Conservation (phyloP, 1,140 invertebrate species). For the Luehdorfia chinensis region DNA sequence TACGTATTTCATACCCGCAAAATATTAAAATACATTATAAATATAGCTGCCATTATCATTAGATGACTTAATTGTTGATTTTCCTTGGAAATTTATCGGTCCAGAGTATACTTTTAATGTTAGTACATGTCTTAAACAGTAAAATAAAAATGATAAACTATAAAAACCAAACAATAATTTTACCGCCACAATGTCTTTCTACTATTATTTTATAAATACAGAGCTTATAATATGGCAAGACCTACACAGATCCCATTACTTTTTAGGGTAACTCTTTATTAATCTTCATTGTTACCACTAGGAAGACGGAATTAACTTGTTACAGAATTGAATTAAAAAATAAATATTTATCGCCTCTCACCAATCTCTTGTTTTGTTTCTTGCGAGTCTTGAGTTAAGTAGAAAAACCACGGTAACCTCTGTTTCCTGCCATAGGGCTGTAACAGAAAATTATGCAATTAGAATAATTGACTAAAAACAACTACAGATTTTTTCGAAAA, state of each 20-base stretch:
- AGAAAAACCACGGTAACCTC: conserved; percentile 4
- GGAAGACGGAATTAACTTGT: conserved; percentile 18
- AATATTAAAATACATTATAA: conserved; percentile 3
- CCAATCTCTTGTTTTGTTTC: conserved; percentile 14
- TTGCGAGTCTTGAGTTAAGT: conserved; percentile 12
- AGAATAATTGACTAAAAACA: too few relatives aligned
- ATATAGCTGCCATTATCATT: conserved; percentile 3
- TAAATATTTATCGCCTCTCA: conserved; percentile 9
- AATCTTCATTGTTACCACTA: conserved; percentile 1
- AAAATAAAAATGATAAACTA: conserved; percentile 17
- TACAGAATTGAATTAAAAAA: too few relatives aligned
- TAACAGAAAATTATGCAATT: conserved; percentile 4
- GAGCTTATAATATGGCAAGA: conserved; percentile 15
- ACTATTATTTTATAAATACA: conserved; percentile 8
- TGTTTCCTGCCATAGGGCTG: conserved; percentile 12
- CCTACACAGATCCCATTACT: background rate
- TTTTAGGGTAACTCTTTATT: conserved; percentile 12
- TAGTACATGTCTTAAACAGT: too few relatives aligned
- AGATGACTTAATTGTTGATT: too few relatives aligned
- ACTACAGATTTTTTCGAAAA: too few relatives aligned
- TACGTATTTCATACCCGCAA: conserved; percentile 15
- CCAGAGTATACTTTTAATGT: too few relatives aligned
- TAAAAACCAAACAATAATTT: conserved; percentile 13
- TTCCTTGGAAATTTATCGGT: too few relatives aligned
- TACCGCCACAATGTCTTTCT: conserved; percentile 12